Conservation (phyloP, 2,888 invertebrate genomes). For the Drosophila borborema region DNA sequence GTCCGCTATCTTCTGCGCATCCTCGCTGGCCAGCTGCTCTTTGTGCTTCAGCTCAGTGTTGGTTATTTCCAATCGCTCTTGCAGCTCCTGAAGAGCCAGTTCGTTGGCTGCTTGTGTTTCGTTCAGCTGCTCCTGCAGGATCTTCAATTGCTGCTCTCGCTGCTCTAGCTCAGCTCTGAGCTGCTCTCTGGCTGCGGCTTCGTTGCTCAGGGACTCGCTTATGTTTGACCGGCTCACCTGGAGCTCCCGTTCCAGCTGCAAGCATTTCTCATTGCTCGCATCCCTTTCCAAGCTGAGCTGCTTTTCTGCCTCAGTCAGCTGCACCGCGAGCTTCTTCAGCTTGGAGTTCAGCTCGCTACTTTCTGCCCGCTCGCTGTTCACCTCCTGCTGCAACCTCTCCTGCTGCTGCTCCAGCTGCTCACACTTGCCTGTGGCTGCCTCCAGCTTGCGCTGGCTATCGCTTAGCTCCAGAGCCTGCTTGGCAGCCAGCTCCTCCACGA, state of each 20-base stretch:
- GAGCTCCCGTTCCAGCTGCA: conserved; percentile 66
- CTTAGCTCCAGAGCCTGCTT: conserved; percentile 70
- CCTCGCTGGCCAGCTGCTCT: conserved; percentile 68
- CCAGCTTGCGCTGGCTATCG: conserved; percentile 69
- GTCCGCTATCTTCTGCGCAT: conserved; percentile 77
- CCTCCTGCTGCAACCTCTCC: conserved; percentile 66
- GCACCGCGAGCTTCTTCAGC: conserved; percentile 64
- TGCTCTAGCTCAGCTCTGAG: conserved; percentile 34
- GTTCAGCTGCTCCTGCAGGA: conserved; percentile 52
- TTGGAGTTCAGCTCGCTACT: conserved; percentile 61
- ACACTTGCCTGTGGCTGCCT: conserved; percentile 53
- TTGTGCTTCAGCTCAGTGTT: conserved; percentile 68
- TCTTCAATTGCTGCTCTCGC: conserved; percentile 42
- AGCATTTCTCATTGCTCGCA: conserved; percentile 57
- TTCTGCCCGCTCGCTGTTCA: conserved; percentile 40
- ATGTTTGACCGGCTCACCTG: conserved; percentile 48
- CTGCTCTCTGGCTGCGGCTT: conserved; percentile 51
- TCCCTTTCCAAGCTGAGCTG: conserved; percentile 64
- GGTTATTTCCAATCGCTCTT: conserved; percentile 68
- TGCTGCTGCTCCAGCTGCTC: conserved; percentile 63
- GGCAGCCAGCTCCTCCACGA: conserved; percentile 63
- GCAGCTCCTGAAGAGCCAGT: conserved; percentile 62
- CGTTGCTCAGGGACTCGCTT: conserved; percentile 46
- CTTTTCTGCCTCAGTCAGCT: conserved; percentile 62
- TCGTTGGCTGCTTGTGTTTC: conserved; percentile 41